A percentile compares a stretch with the other conserved stretches of the same genome.
phyloP scores from a whole-genome alignment of 2,113 vertebrate species.

The Pomatorhinus ruficollis region DNA sequence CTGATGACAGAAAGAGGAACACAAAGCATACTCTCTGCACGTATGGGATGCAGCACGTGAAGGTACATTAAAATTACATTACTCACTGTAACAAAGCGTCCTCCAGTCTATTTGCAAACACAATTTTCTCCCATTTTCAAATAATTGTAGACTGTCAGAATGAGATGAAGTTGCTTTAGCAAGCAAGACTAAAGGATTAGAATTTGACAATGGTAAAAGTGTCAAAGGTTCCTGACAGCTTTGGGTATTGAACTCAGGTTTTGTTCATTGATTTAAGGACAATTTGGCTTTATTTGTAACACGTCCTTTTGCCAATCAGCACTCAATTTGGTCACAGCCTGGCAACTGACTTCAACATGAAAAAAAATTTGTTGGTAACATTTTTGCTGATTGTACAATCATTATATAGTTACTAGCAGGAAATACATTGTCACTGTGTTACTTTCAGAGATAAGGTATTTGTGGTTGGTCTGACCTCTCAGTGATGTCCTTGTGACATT shows the following conservation, averaged over 20 bases:
- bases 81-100: not conserved
- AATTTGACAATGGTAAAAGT: accelerated
- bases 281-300: not conserved
- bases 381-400: not conserved
- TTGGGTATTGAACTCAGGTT: not conserved
- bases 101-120: not conserved
- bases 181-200: not conserved
- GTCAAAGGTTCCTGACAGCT: not conserved
- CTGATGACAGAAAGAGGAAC: not conserved
- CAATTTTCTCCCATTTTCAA: not conserved
- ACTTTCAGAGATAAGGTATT: not conserved
- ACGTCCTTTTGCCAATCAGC: not conserved
- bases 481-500: not conserved
- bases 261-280: not conserved
- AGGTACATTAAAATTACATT: not conserved
- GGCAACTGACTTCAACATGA: not conserved
- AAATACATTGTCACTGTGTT: not conserved
- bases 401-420: not conserved
- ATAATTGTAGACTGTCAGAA: not conserved
- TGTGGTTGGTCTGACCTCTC: not conserved
- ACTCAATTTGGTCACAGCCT: not conserved
- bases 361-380: not conserved
- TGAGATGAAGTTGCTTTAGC: not conserved
- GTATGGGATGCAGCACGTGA: accelerated
- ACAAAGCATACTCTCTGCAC: not conserved